Evolutionary conservation across 2,113 vertebrate genomes (phyloP).

Genomic region (Otocyon megalotis): DNA sequence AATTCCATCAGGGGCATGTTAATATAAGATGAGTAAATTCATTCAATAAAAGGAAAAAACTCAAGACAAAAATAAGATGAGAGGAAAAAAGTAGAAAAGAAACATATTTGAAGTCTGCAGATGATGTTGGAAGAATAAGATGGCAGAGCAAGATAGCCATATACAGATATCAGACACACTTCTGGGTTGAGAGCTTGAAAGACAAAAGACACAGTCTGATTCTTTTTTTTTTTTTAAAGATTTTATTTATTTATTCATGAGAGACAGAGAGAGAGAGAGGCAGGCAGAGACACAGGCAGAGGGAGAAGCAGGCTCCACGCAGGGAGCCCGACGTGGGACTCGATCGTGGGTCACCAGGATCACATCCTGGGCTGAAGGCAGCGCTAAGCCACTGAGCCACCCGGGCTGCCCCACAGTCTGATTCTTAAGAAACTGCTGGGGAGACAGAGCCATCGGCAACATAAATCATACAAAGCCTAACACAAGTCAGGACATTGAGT

Average conservation of each 20-base stretch:
- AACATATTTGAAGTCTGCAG: slow-evolving; percentile 9
- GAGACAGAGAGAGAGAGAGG: too few relatives aligned
- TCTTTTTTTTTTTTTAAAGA: neutral
- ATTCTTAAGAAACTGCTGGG: neutral
- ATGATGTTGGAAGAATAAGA: neutral
- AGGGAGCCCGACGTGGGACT: too few relatives aligned
- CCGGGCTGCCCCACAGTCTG: neutral
- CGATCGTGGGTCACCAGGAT: too few relatives aligned
- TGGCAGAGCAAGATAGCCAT: neutral
- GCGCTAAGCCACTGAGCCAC: too few relatives aligned
- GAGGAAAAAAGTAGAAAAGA: slow-evolving; percentile 1
- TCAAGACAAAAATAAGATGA: neutral
- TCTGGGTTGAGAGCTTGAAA: neutral
- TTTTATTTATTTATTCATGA: too few relatives aligned
- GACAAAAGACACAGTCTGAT: neutral
- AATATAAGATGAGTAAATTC: neutral
- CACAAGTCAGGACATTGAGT: neutral
- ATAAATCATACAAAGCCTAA: neutral
- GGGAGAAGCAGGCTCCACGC: too few relatives aligned
- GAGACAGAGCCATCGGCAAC: neutral
- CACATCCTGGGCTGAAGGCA: too few relatives aligned
- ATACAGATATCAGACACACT: neutral
- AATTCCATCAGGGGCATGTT: neutral
- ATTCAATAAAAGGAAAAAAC: neutral
- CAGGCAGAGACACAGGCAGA: too few relatives aligned